Evolutionary conservation across 2,113 vertebrate genomes (phyloP), one percentile per base, ranked within the genome.

Genomic region (Anguilla rostrata): DNA sequence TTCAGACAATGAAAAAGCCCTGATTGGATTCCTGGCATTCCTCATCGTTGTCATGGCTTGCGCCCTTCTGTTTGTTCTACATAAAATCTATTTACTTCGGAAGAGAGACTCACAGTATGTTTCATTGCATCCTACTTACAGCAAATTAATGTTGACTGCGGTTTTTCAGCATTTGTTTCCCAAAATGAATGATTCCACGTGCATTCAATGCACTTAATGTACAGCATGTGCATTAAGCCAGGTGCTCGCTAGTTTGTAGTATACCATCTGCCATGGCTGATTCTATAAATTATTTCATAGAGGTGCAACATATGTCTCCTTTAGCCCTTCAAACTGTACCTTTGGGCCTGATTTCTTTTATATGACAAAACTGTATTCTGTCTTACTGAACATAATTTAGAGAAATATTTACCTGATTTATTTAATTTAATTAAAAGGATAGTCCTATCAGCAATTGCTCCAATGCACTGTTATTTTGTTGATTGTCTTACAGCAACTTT

Each of bases 41-140:
- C 93, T 99, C 87, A 98, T 99, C 80, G 6, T 97, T 91, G 87
- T 97, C 87, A 98, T 96, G 0, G 91, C 95, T 43, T 0, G 98
- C 86, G 97, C 97, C 60, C 95, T 99, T 12, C 88, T 98, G 0
- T 2, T 97, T 66, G 97, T 99, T 82, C 81, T 97, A 29, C 98
- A 96, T 85, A 99, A 98, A 94, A 99, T 99, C 91, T 98, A 96
- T 88, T 87, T 94, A 49, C 92, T 98, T 22, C 97, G 94, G 88
- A 92, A 89, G 86, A 95, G 86, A 60, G 94, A 94, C 4, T 95
- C 95, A 82, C 91, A 94, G 98, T 99, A 90, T 95, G 94, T 18
- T 78, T 18, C 20, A 39, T 2, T 12, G n/a, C 1, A 8, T 75
- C 9, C 7, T 12, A 12, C 60, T 5, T 66, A 26, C 49, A 53